Percentiles rank a stretch among this genome's conserved stretches.
Conservation (phyloP, 2,888 invertebrate genomes). For the Oscheius myriophilus region DNA sequence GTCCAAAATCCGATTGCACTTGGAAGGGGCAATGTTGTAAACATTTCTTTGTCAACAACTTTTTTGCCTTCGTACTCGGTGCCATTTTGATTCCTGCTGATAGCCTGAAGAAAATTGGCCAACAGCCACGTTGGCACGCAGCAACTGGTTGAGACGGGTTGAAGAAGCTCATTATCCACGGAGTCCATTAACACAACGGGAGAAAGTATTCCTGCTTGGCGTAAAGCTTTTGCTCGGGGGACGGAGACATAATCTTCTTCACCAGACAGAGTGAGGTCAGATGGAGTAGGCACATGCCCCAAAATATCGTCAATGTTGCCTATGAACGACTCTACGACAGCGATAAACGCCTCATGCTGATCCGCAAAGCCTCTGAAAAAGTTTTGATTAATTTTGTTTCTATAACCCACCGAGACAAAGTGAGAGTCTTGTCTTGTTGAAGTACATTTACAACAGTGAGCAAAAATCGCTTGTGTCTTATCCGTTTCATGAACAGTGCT, state of each 20-base stretch:
- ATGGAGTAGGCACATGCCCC: slow-evolving; percentile 10
- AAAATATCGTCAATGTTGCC: slow-evolving; percentile 22
- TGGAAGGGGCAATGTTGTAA: neutral
- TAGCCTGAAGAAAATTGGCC: neutral
- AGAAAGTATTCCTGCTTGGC: neutral
- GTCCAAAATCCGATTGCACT: slow-evolving; percentile 22
- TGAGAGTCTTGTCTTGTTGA: neutral
- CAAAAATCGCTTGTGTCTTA: neutral
- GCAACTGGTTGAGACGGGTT: neutral
- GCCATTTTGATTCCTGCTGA: neutral
- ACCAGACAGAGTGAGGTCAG: slow-evolving; percentile 3
- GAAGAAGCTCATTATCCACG: neutral
- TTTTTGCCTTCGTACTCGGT: neutral
- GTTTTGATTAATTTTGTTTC: too few species aligned
- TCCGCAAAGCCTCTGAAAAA: slow-evolving; percentile 3
- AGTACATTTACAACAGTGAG: neutral
- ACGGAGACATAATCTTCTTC: neutral
- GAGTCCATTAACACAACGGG: neutral
- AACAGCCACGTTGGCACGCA: neutral
- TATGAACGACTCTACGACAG: slow-evolving; percentile 10
- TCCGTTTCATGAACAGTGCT: slow-evolving; percentile 2
- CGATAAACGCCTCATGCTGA: slow-evolving; percentile 8
- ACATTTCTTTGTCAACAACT: neutral
- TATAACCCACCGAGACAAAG: neutral
- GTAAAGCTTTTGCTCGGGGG: neutral